A percentile compares a stretch with the other conserved stretches of the same genome.
Evolutionary conservation across 2,113 vertebrate genomes (phyloP).

Genomic region (Geococcyx californianus): DNA sequence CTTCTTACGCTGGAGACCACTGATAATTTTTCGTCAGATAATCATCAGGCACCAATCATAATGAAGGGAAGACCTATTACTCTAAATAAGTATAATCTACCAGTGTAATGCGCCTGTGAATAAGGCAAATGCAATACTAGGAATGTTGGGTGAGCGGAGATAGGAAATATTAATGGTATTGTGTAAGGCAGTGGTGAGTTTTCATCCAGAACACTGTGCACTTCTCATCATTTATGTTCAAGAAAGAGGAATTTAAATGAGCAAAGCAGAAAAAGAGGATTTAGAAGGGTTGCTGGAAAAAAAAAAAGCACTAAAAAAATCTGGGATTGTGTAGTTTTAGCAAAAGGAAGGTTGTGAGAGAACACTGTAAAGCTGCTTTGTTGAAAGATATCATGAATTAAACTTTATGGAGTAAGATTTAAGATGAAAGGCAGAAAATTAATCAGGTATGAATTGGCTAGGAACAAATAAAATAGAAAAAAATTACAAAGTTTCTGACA

Average conservation of each 20-base stretch:
- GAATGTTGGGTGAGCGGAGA: background rate
- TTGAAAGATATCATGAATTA: background rate
- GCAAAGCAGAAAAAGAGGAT: background rate
- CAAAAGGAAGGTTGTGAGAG: background rate
- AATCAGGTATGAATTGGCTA: background rate
- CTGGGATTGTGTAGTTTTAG: background rate
- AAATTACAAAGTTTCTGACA: background rate
- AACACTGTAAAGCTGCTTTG: background rate
- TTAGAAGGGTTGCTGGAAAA: background rate
- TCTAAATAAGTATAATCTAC: background rate
- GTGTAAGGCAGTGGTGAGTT: background rate
- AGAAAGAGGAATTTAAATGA: background rate
- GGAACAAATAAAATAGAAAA: background rate
- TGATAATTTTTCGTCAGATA: background rate
- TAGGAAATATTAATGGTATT: background rate
- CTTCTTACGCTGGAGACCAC: background rate
- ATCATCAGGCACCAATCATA: background rate
- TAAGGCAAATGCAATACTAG: background rate
- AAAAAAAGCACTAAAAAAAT: background rate
- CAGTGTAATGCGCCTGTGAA: background rate
- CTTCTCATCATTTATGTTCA: background rate
- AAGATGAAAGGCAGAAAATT: background rate
- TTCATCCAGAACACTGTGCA: background rate
- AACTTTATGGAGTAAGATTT: background rate
- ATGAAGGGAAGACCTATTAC: background rate